A percentile compares a stretch with the other conserved stretches of the same genome.
These are phyloP conservation scores for Andrena camellia DNA, from an alignment of 2,888 invertebrate genomes.

Conservation along the genomic window DNA sequence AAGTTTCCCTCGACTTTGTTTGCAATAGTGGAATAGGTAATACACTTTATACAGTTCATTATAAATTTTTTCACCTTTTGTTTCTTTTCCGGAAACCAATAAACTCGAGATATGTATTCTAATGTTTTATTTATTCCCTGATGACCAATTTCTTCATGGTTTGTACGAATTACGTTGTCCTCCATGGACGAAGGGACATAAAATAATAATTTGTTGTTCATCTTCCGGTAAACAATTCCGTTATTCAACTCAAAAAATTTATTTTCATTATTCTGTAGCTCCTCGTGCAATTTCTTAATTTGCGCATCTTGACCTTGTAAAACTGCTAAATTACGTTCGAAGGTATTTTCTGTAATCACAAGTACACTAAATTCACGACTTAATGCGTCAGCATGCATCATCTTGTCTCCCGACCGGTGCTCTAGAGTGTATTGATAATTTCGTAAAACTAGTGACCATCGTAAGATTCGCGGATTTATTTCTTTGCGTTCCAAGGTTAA, in stretches of 20 bases:
- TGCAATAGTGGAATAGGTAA: conserved; percentile 4
- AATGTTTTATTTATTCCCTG: conserved; percentile 21
- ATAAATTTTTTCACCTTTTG: conserved; percentile 1
- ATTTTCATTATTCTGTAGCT: not conserved
- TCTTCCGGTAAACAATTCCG: conserved; percentile 10
- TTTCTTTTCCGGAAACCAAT: conserved; percentile 15
- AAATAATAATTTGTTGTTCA: conserved; percentile 11
- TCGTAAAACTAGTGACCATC: conserved; percentile 7
- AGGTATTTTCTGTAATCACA: too few species aligned
- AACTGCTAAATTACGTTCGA: conserved; percentile 16
- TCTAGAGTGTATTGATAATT: conserved; percentile 21
- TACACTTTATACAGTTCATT: conserved; percentile 8
- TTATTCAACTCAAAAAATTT: conserved; percentile 14
- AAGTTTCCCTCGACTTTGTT: conserved; percentile 4
- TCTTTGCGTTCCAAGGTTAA: conserved; percentile 22
- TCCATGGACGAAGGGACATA: conserved; percentile 15
- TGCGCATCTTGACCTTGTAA: conserved; percentile 5
- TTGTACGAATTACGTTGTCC: conserved; percentile 12
- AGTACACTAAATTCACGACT: conserved; percentile 14
- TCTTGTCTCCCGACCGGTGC: conserved; percentile 4
- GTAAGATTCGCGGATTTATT: conserved; percentile 45
- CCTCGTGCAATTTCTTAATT: not conserved
- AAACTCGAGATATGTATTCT: conserved; percentile 22
- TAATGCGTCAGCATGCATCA: conserved; percentile 13
- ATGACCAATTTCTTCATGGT: conserved; percentile 17